Base-by-base conservation (phyloP, 2,797 vertebrate genomes). In the Saxicola maurus region DNA sequence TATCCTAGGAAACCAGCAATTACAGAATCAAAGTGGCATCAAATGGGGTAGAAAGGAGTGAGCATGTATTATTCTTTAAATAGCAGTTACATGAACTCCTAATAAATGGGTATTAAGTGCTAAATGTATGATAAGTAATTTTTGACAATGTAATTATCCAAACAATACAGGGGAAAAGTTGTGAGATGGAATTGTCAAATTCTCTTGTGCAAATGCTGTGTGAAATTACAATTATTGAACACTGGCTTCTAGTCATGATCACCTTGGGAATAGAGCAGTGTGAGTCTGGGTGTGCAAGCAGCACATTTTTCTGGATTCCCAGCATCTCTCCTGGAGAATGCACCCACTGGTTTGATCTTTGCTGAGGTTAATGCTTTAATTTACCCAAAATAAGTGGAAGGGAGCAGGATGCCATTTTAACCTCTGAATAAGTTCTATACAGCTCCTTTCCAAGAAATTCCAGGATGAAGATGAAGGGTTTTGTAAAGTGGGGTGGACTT, bases 71-170 rank as follows among this genome's bases (percentile, higher is more conserved):
- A 97, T 97, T 97, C 97, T 95, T 97, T 97, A 98, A 97, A 97
- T 96, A 97, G 97, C 96, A 97, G 97, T 97, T 97, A 97, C 95
- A 96, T 96, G 97, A 97, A 97, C 96, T 97, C 95, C 51, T 97
- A 97, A 98, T 97, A 96, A 98, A 97, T 93, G 96, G 97, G 96
- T 97, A 97, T 97, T 97, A 97, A 97, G 93, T 94, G 93, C 91
- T 98, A 98, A 98, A 95, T 97, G 96, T 72, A 97, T 92, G 97
- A 97, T 97, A 98, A 97, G 97, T 97, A 97, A 97, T 96, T 97
- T 95, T 95, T 97, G 97, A 97, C 97, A 97, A 95, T 35, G 96
- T 91, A 96, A 97, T 97, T 97, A 97, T 96, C 96, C 96, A 96
- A 97, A 97, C 96, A 97, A 96, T 96, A 96, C 87, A 94, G 78